Evolutionary conservation across 2,888 invertebrate species (phyloP).

Genomic region (Eupeodes latifasciatus): DNA sequence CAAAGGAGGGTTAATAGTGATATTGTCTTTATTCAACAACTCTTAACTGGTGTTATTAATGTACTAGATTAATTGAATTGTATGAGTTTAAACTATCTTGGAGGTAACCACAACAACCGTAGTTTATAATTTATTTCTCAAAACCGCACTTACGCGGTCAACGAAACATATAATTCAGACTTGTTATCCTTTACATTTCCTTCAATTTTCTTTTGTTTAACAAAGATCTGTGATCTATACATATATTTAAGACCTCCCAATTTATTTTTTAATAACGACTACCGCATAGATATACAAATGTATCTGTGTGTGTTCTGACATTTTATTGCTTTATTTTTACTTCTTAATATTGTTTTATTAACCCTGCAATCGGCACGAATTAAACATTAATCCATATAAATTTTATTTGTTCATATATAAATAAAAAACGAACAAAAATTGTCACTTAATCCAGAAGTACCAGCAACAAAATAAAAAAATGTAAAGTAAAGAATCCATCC

Average conservation of each 20-base stretch:
- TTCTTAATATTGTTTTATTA: slow-evolving; percentile 18
- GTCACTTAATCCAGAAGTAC: slow-evolving; percentile 41
- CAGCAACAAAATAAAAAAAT: background rate
- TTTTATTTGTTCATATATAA: background rate
- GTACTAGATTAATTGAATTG: too few species aligned
- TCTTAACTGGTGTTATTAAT: too few species aligned
- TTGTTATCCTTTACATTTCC: too few species aligned
- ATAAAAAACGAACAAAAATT: slow-evolving; percentile 3
- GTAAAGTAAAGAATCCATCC: background rate
- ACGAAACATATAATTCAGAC: too few species aligned
- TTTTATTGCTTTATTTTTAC: slow-evolving; percentile 30
- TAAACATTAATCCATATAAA: slow-evolving; percentile 56
- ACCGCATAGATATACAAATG: background rate
- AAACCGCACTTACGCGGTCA: too few species aligned
- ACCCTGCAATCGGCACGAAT: slow-evolving; percentile 41
- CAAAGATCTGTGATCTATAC: background rate
- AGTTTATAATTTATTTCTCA: too few species aligned
- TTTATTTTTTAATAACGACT: background rate
- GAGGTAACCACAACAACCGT: too few species aligned
- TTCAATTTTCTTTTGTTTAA: too few species aligned
- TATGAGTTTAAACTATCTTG: too few species aligned
- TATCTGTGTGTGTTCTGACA: slow-evolving; percentile 46
- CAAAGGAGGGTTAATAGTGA: too few species aligned
- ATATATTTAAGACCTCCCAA: background rate
- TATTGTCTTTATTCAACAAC: too few species aligned